phyloP scores from a whole-genome alignment of 2,797 vertebrate species.

The Muscicapa comitata region DNA sequence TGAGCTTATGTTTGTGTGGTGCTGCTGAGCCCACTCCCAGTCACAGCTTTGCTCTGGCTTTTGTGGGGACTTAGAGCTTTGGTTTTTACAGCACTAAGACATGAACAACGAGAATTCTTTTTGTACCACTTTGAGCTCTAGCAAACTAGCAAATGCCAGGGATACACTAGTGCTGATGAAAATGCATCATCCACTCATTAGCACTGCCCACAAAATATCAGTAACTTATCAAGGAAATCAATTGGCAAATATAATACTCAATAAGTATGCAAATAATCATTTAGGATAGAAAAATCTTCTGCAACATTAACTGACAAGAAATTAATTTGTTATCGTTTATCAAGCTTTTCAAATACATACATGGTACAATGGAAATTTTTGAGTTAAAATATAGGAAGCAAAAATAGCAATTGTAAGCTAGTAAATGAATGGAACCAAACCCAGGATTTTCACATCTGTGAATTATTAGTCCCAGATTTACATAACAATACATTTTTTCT shows the following conservation, averaged over 20 bases:
- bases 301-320: background rate
- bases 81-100: background rate
- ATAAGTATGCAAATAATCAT: background rate
- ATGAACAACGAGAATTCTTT: background rate
- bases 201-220: background rate
- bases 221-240: background rate
- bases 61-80: background rate
- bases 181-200: background rate
- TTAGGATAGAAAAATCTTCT: background rate
- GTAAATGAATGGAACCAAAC: conserved; percentile 40
- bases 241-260: background rate
- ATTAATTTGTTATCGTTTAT: background rate
- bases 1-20: background rate
- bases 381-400: conserved; percentile 21
- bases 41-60: background rate
- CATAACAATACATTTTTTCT: conserved; percentile 65
- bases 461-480: conserved; percentile 68
- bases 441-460: conserved; percentile 37
- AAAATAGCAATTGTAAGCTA: background rate
- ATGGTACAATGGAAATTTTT: background rate
- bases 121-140: background rate
- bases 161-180: background rate
- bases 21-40: background rate
- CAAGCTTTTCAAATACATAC: conserved; percentile 12
- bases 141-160: background rate